Conservation (phyloP, 2,113 vertebrate genomes). For the Polypterus senegalus region DNA sequence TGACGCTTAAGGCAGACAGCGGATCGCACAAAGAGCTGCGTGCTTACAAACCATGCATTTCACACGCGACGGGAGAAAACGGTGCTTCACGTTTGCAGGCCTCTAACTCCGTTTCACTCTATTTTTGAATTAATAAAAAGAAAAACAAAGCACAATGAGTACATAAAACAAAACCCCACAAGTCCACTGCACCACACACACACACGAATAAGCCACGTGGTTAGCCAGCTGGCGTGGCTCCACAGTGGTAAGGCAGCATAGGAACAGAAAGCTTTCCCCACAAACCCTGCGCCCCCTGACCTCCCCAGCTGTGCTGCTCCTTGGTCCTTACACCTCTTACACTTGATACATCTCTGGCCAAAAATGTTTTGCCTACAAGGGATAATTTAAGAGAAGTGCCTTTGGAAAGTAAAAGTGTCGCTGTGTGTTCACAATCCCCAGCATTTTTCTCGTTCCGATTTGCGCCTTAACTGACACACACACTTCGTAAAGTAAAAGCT, state of each 20-base stretch:
- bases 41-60: constrained; percentile 17
- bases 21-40: constrained; percentile 10
- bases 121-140: neutral
- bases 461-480: too few relatives aligned
- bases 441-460: too few relatives aligned
- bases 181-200: neutral
- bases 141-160: neutral
- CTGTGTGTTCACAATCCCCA: too few relatives aligned
- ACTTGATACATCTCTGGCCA: too few relatives aligned
- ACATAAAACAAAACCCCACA: neutral
- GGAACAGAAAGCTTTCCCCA: too few relatives aligned
- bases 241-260: neutral
- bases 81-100: neutral
- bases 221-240: neutral
- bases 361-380: too few relatives aligned
- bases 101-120: neutral
- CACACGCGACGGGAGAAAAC: neutral
- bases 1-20: constrained; percentile 33
- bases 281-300: too few relatives aligned
- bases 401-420: too few relatives aligned
- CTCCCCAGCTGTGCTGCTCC: too few relatives aligned
- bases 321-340: too few relatives aligned
- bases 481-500: too few relatives aligned
- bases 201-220: neutral
- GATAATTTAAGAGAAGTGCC: too few relatives aligned